These are phyloP conservation scores for Crypturellus tataupa DNA, from an alignment of 2,797 vertebrate species.

Conservation along the genomic window DNA sequence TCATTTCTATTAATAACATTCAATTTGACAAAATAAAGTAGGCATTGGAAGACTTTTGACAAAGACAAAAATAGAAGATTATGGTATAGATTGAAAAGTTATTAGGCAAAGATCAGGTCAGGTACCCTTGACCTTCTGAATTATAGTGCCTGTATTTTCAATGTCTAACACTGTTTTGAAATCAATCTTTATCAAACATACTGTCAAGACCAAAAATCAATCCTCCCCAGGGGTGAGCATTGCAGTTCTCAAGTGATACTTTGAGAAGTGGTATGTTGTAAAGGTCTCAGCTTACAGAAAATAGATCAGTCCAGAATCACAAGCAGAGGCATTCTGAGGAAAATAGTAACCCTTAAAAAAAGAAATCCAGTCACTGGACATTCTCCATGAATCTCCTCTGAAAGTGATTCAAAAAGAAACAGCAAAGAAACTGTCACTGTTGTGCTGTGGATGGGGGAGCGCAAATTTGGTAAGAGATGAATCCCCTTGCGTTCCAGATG, in stretches of 20 bases:
- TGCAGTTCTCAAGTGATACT: background rate
- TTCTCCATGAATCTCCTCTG: background rate
- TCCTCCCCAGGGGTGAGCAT: background rate
- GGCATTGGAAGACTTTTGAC: background rate
- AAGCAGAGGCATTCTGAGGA: background rate
- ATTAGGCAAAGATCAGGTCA: background rate
- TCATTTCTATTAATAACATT: background rate
- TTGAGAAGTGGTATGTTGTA: background rate
- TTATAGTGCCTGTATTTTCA: background rate
- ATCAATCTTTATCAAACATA: conserved; percentile 20
- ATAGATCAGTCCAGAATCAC: background rate
- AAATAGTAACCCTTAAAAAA: background rate
- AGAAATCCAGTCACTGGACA: background rate
- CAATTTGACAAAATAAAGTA: background rate
- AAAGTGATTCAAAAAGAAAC: background rate
- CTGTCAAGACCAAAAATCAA: conserved; percentile 21
- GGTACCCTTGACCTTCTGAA: background rate
- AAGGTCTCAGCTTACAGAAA: background rate
- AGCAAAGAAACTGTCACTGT: background rate
- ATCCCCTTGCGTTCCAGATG: too few species aligned
- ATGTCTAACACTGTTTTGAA: background rate
- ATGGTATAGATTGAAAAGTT: background rate
- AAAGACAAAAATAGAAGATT: background rate
- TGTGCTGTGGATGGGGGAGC: too few species aligned
- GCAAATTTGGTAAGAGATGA: too few species aligned